Evolutionary conservation across 2,888 invertebrate genomes (phyloP).

Genomic region (Helobdella robusta): DNA sequence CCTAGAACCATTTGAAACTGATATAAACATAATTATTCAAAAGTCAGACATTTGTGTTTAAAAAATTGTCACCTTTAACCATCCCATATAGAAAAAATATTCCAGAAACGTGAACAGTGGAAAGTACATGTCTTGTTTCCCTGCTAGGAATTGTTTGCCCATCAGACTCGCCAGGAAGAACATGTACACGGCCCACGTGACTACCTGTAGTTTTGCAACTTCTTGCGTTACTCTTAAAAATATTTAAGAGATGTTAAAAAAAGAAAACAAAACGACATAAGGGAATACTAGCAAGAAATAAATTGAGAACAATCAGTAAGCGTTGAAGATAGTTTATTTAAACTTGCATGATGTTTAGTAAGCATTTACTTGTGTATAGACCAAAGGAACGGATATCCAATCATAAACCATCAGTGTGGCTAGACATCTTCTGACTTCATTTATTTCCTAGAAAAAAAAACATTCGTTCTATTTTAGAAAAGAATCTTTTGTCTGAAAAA

Average conservation of each 20-base stretch:
- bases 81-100: conserved; percentile 61
- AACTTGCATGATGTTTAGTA: no score
- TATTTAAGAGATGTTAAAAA: no score
- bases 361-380: conserved; percentile 57
- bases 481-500: not conserved
- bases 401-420: conserved; percentile 52
- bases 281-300: no score
- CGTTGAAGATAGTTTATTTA: no score
- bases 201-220: conserved; percentile 59
- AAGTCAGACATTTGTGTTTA: no score
- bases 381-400: conserved; percentile 59
- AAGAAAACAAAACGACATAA: no score
- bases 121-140: conserved; percentile 69
- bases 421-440: conserved; percentile 60
- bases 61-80: conserved; percentile 54
- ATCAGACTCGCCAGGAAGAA: conserved; percentile 79
- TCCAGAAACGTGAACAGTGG: conserved; percentile 76
- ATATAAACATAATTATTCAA: no score
- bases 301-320: no score
- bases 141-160: conserved; percentile 63
- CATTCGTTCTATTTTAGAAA: not conserved
- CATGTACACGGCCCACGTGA: conserved; percentile 76
- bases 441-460: conserved; percentile 56
- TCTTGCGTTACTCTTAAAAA: conserved; percentile 39
- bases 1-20: conserved; percentile 36